These are phyloP conservation scores for Aplysia californica DNA, from an alignment of 1,140 invertebrate species.

Conservation along the genomic window DNA sequence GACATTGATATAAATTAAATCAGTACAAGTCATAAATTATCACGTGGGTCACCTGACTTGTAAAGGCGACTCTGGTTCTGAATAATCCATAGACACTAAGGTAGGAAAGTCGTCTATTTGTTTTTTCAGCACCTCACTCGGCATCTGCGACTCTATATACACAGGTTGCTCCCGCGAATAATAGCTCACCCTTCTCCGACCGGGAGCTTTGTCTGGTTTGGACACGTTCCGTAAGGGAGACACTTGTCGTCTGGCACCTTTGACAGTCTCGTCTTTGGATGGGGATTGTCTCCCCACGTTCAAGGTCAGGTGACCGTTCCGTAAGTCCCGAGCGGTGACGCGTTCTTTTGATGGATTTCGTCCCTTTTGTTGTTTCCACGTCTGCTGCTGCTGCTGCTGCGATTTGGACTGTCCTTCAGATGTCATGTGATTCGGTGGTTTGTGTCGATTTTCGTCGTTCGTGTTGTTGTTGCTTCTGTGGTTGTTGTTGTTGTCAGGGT, in stretches of 20 bases:
- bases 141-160: neutral
- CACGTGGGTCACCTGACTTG: conserved; percentile 6
- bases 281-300: neutral
- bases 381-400: neutral
- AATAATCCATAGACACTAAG: conserved; percentile 1
- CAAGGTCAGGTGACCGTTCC: neutral
- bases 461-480: neutral
- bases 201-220: neutral
- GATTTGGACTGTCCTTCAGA: neutral
- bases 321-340: neutral
- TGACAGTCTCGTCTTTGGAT: neutral
- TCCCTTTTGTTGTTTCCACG: neutral
- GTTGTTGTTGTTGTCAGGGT: neutral
- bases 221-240: neutral
- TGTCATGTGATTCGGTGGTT: too few relatives aligned
- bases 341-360: neutral
- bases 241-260: neutral
- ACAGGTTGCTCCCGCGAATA: neutral
- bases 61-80: neutral
- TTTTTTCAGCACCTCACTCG: neutral
- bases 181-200: neutral
- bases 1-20: too few relatives aligned
- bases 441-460: neutral
- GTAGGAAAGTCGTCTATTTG: conserved; percentile 2
- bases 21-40: too few relatives aligned